phyloP scores from a whole-genome alignment of 2,797 vertebrate genomes.

The Poecile montanus region DNA sequence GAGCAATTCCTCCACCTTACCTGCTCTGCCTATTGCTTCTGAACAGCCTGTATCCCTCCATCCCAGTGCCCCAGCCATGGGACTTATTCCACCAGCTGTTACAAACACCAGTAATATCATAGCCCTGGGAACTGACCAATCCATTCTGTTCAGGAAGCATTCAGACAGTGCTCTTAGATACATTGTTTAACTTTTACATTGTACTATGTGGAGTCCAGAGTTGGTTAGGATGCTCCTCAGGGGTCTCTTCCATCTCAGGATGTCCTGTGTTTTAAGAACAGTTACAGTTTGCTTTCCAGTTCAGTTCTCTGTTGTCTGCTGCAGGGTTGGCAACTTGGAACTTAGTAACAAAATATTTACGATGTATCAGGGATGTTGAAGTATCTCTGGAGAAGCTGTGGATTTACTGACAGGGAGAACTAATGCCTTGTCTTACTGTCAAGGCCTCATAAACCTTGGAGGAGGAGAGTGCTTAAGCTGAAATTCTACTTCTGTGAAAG shows the following conservation, averaged over 20 bases:
- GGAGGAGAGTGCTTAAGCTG: neutral
- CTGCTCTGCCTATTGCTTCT: neutral
- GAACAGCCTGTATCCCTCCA: neutral
- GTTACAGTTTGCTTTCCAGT: neutral
- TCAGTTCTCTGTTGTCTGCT: neutral
- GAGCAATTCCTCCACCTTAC: neutral
- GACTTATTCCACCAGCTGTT: neutral
- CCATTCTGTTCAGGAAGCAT: neutral
- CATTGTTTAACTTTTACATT: neutral
- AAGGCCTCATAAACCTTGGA: neutral
- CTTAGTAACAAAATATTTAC: neutral
- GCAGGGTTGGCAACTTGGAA: neutral
- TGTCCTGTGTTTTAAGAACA: neutral
- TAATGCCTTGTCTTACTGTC: neutral
- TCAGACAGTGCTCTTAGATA: neutral
- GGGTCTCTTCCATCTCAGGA: neutral
- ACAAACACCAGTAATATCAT: rapidly evolving
- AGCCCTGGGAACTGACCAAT: neutral
- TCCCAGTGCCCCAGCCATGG: neutral
- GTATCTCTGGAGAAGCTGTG: neutral
- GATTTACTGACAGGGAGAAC: neutral
- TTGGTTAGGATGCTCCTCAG: rapidly evolving
- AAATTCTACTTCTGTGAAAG: neutral
- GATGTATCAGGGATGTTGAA: neutral
- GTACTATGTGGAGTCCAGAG: neutral